A percentile compares a stretch with the other conserved stretches of the same genome.
Evolutionary conservation across 2,888 invertebrate species (phyloP).

Genomic region (Bruchidius siliquastri): DNA sequence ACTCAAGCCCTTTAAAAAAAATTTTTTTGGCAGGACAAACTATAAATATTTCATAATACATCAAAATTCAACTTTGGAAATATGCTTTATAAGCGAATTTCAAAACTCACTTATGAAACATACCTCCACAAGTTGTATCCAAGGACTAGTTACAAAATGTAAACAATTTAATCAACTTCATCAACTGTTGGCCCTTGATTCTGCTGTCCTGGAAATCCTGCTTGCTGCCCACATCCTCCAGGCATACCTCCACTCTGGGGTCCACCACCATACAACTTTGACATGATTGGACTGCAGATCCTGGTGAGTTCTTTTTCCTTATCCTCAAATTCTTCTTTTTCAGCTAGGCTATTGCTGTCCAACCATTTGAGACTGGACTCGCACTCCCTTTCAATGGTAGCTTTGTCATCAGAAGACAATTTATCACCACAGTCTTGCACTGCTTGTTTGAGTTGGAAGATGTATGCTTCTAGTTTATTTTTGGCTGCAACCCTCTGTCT

Average conservation of each 20-base stretch:
- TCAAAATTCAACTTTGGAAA: no score
- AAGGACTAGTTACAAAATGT: neutral
- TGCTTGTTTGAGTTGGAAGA: conserved; percentile 65
- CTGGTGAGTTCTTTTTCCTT: conserved; percentile 52
- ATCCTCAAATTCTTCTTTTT: conserved; percentile 62
- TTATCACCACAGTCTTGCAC: conserved; percentile 59
- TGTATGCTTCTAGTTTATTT: conserved; percentile 68
- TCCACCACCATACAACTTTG: conserved; percentile 46
- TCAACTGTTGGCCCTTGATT: conserved; percentile 8
- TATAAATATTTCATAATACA: neutral
- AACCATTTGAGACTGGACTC: conserved; percentile 62
- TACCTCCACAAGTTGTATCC: neutral
- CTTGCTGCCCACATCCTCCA: conserved; percentile 7
- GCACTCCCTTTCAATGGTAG: conserved; percentile 51
- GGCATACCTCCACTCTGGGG: conserved; percentile 16
- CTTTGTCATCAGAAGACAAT: conserved; percentile 61
- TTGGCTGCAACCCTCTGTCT: conserved; percentile 61
- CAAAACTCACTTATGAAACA: conserved; percentile 1
- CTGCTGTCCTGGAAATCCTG: conserved; percentile 6
- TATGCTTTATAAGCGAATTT: no score
- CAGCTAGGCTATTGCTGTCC: conserved; percentile 62
- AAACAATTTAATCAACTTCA: conserved; percentile 11
- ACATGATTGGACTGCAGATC: conserved; percentile 56
- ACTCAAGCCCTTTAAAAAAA: neutral
- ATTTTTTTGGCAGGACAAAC: no score